These are phyloP conservation scores for Podarcis raffonei DNA, from an alignment of 2,113 vertebrate species.

Conservation along the genomic window DNA sequence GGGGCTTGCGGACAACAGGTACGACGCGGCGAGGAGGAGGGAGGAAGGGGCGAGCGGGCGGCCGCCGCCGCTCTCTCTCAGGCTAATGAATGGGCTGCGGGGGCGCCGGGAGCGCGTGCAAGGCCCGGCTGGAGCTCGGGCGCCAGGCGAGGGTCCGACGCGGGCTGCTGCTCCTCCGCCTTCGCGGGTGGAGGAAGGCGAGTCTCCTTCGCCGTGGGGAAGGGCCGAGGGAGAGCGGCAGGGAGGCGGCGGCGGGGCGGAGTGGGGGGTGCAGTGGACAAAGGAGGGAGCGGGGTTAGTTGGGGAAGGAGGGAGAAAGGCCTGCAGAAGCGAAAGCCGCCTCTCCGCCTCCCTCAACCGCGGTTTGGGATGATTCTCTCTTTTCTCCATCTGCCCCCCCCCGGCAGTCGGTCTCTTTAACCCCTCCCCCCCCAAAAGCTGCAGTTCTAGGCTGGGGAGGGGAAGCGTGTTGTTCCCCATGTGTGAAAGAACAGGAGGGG, in stretches of 20 bases:
- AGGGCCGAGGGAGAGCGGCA: no score
- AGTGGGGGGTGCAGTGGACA: not conserved
- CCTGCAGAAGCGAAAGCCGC: not conserved
- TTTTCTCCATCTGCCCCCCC: not conserved
- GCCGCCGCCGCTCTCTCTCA: not conserved
- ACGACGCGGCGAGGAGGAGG: not conserved
- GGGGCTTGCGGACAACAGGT: conserved; percentile 32
- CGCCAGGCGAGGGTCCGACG: not conserved
- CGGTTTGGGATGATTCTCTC: not conserved
- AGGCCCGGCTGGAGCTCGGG: conserved; percentile 10
- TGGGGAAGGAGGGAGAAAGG: not conserved
- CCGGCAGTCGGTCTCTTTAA: not conserved
- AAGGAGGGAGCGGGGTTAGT: conserved; percentile 21
- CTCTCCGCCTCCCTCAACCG: not conserved
- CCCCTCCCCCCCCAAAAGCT: not conserved
- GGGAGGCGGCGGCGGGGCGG: not conserved
- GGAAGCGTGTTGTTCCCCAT: no score
- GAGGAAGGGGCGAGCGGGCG: not conserved
- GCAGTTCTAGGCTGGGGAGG: not conserved
- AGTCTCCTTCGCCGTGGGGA: not conserved
- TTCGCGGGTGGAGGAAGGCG: no score
- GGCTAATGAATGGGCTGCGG: conserved; percentile 32
- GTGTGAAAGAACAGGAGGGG: conserved; percentile 31
- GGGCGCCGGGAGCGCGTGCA: conserved; percentile 12
- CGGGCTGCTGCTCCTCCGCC: not conserved